phyloP scores from a whole-genome alignment of 2,113 vertebrate species.

The Gallinago media region DNA sequence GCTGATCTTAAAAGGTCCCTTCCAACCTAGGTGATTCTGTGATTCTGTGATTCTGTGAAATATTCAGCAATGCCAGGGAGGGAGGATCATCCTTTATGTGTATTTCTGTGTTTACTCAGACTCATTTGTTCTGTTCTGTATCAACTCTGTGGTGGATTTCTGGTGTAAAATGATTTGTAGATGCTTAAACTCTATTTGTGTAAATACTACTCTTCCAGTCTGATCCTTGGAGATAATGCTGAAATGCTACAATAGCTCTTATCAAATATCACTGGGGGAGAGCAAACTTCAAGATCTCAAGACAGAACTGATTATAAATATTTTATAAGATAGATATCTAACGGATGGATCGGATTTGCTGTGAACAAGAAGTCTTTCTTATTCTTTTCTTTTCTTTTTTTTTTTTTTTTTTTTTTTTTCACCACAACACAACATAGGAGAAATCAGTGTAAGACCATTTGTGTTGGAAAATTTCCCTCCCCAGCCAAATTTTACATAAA shows the following conservation, averaged over 20 bases:
- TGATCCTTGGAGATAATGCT: conserved; percentile 29
- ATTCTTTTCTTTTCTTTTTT: background rate
- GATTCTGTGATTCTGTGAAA: too few species aligned
- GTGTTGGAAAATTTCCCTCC: background rate
- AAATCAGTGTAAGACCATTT: background rate
- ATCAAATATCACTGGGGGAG: conserved; percentile 41
- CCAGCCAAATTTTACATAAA: background rate
- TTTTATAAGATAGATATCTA: conserved; percentile 45
- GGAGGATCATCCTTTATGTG: background rate
- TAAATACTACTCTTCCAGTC: conserved; percentile 39
- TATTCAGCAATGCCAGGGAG: background rate
- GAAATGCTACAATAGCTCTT: conserved; percentile 41
- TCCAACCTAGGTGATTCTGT: too few species aligned
- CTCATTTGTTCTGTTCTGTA: background rate
- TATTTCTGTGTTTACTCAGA: conserved; percentile 14
- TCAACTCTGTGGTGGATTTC: conserved; percentile 7
- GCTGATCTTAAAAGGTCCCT: too few species aligned
- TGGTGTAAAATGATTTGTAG: conserved; percentile 46
- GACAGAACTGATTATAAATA: conserved; percentile 46
- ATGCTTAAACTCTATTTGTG: conserved; percentile 52
- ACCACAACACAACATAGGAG: background rate
- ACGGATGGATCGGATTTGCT: conserved; percentile 36
- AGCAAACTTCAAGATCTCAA: conserved; percentile 49
- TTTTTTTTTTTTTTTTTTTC: background rate
- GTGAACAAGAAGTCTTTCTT: background rate